Percentiles rank a stretch among this genome's conserved stretches.
phyloP scores from a whole-genome alignment of 2,888 invertebrate genomes.

The Aphrophora alni region DNA sequence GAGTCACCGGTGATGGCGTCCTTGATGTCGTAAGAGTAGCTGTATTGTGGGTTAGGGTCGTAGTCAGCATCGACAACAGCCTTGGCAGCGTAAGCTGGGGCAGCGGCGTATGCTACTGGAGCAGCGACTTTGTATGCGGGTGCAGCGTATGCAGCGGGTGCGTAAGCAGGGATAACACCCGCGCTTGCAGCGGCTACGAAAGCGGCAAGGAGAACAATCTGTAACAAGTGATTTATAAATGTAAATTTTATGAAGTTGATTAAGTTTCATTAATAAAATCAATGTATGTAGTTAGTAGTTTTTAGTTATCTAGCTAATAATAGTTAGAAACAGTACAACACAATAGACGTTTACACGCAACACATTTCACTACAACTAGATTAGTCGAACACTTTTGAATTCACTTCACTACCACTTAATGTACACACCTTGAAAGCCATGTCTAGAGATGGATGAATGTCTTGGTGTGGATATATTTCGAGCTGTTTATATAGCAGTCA shows the following conservation, averaged over 20 bases:
- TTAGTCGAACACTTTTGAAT: conserved; percentile 15
- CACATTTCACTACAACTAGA: not conserved
- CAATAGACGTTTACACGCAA: no score
- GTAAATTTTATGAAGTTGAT: not conserved
- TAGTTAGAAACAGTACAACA: not conserved
- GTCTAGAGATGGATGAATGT: not conserved
- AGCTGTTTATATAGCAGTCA: not conserved
- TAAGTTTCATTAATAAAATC: not conserved
- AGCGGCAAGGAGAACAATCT: conserved; percentile 45
- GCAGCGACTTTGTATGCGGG: conserved; percentile 40
- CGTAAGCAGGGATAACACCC: conserved; percentile 50
- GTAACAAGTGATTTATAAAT: not conserved
- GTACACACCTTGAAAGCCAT: conserved; percentile 9
- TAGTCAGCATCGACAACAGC: conserved; percentile 42
- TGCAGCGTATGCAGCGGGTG: conserved; percentile 41
- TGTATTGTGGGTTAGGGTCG: conserved; percentile 16
- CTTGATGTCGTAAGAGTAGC: conserved; percentile 41
- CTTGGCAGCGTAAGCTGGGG: conserved; percentile 28
- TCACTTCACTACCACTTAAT: not conserved
- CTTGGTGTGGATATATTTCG: not conserved
- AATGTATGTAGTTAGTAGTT: no score
- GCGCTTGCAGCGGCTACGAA: conserved; percentile 53
- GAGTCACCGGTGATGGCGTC: conserved; percentile 39
- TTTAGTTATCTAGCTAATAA: no score
- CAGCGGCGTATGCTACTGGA: conserved; percentile 42